These are phyloP conservation scores for Drosophila pruinosa DNA, from an alignment of 1,140 invertebrate species.

Conservation along the genomic window DNA sequence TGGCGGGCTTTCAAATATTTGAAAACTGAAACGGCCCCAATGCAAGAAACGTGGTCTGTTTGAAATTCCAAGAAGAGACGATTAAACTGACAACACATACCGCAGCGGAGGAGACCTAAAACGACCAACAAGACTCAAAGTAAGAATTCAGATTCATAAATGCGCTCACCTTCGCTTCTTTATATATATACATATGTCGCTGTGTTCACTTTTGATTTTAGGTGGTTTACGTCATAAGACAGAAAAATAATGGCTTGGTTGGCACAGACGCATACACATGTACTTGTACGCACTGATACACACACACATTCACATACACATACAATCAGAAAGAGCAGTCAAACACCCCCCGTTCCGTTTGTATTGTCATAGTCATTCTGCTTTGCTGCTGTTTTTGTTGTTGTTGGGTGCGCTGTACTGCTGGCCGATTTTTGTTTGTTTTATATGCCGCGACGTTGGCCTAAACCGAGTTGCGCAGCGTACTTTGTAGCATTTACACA, in stretches of 20 bases:
- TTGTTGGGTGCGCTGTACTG: constrained; percentile 30
- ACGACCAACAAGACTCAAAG: constrained; percentile 34
- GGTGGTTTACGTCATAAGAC: constrained; percentile 79
- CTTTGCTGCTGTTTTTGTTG: constrained; percentile 12
- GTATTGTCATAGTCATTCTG: constrained; percentile 14
- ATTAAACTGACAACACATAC: constrained; percentile 14
- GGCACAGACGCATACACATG: constrained; percentile 44
- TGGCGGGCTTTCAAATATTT: constrained; percentile 31
- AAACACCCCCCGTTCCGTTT: constrained; percentile 38
- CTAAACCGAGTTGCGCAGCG: constrained; percentile 40
- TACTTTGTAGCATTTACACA: constrained; percentile 18
- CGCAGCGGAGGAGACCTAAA: constrained; percentile 35
- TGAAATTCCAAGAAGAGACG: constrained; percentile 37
- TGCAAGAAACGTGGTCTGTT: constrained; percentile 33
- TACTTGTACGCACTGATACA: constrained; percentile 24
- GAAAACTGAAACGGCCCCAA: constrained; percentile 12
- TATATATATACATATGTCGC: constrained; percentile 56
- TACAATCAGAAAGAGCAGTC: constrained; percentile 55
- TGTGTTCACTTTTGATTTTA: constrained; percentile 78
- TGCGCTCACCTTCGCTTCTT: constrained; percentile 70
- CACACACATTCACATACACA: not conserved
- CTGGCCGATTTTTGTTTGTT: constrained; percentile 47
- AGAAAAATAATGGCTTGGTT: constrained; percentile 74
- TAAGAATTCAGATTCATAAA: constrained; percentile 53
- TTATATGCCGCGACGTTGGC: constrained; percentile 44